These are phyloP conservation scores for Eupristina koningsbergeri DNA, from an alignment of 1,140 invertebrate genomes.

Conservation along the genomic window DNA sequence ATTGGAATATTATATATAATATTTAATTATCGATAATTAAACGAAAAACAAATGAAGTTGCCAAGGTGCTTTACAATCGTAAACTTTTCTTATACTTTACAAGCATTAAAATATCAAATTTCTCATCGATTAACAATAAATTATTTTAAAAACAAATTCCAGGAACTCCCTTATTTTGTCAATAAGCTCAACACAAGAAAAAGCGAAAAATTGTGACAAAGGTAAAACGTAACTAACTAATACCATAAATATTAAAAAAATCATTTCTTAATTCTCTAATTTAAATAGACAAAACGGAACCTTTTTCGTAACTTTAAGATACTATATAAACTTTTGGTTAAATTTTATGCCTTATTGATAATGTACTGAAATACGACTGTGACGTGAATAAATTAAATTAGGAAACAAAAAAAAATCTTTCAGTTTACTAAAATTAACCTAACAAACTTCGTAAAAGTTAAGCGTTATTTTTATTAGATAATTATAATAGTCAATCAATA, in stretches of 20 bases:
- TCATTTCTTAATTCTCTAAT: background rate
- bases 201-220: background rate
- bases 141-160: background rate
- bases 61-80: constrained; percentile 20
- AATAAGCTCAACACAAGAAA: background rate
- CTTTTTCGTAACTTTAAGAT: background rate
- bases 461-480: background rate
- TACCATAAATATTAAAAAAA: background rate
- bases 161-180: background rate
- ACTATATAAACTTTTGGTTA: background rate
- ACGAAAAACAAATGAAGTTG: constrained; percentile 32
- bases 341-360: constrained; percentile 23
- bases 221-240: background rate
- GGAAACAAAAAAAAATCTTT: background rate
- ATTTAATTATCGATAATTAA: constrained; percentile 5
- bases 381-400: constrained; percentile 41
- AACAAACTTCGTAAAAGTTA: background rate
- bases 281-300: background rate
- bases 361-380: constrained; percentile 33
- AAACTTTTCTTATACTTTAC: constrained; percentile 15
- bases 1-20: constrained; percentile 31
- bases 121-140: background rate
- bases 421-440: background rate
- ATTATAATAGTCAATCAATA: background rate
- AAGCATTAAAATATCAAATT: background rate